Conservation (phyloP, 2,797 vertebrate species). For the Parauchenoglanis ngamensis region DNA sequence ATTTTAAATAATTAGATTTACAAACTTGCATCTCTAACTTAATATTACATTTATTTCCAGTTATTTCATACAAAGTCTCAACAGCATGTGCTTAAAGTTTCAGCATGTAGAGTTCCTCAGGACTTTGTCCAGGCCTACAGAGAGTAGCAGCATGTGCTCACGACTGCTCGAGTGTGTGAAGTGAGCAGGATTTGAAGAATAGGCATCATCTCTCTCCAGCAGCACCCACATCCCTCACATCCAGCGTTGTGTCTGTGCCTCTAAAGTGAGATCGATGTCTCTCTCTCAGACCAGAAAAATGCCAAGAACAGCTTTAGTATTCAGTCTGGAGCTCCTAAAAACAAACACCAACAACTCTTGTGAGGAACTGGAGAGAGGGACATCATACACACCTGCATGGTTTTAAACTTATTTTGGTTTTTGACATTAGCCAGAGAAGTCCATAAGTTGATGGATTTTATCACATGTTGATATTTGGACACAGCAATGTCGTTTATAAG, state of each 20-base stretch:
- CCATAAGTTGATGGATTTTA: neutral
- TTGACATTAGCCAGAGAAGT: neutral
- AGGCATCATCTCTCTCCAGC: constrained; percentile 44
- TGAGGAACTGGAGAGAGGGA: neutral
- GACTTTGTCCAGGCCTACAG: constrained; percentile 4
- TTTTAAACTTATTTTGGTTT: neutral
- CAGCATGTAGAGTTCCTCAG: neutral
- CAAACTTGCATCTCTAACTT: neutral
- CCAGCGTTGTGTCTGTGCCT: constrained; percentile 36
- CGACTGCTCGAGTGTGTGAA: constrained; percentile 38
- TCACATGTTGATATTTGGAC: neutral
- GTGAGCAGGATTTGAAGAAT: constrained; percentile 50
- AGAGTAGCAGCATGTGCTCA: constrained; percentile 16
- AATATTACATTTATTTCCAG: neutral
- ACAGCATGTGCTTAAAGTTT: neutral
- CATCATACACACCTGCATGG: neutral
- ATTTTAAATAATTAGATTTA: neutral
- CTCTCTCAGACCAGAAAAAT: constrained; percentile 32
- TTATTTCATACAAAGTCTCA: neutral
- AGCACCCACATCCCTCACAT: constrained; percentile 49
- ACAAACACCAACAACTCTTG: constrained; percentile 24
- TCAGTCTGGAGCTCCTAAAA: constrained; percentile 15
- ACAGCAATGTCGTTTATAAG: neutral
- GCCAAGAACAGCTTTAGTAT: constrained; percentile 25
- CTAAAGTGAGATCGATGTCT: constrained; percentile 51